Evolutionary conservation across 2,888 invertebrate genomes (phyloP).

Genomic region (Eristalis tenax): DNA sequence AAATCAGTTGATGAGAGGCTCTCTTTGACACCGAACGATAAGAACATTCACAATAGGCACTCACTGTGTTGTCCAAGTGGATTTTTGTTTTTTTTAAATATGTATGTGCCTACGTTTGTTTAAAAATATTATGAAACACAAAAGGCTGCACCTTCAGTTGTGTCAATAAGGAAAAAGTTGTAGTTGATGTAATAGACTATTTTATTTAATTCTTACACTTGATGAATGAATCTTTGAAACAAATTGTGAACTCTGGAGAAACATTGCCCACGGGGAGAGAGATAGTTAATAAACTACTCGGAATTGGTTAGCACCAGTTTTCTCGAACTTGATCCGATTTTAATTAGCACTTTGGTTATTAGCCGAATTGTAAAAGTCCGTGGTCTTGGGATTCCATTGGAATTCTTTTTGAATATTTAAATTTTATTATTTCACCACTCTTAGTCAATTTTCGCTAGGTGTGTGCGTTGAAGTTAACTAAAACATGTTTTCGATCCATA

Average conservation of each 20-base stretch:
- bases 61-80: background rate
- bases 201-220: background rate
- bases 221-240: background rate
- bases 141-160: background rate
- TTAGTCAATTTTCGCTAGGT: background rate
- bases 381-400: background rate
- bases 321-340: background rate
- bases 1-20: slow-evolving; percentile 1
- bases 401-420: background rate
- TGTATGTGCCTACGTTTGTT: background rate
- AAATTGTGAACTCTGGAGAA: too few species aligned
- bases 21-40: background rate
- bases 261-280: background rate
- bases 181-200: background rate
- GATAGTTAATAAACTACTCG: background rate
- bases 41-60: background rate
- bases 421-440: background rate
- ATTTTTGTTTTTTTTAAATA: too few species aligned
- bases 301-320: slow-evolving; percentile 24
- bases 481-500: background rate
- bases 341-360: slow-evolving; percentile 22
- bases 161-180: background rate
- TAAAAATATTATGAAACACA: background rate
- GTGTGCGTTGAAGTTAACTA: background rate
- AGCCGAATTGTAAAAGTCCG: background rate